A percentile compares a stretch with the other conserved stretches of the same genome.
Evolutionary conservation across 2,888 invertebrate genomes (phyloP).

Genomic region (Cantharis rufa): DNA sequence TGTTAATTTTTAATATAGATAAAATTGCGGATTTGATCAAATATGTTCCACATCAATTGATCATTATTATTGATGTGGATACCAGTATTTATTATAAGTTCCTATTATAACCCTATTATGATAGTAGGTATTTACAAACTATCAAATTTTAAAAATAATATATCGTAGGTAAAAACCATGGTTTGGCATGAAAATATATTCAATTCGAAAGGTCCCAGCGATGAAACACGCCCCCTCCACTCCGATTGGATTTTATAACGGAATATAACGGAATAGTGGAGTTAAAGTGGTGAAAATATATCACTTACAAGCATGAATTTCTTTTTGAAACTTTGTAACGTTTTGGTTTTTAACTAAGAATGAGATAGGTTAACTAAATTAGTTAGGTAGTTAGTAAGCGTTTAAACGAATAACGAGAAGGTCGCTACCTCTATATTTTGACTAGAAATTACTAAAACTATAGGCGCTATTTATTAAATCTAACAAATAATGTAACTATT

Average conservation of each 20-base stretch:
- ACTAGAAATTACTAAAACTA: not conserved
- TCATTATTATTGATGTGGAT: too few relatives aligned
- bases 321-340: not conserved
- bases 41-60: too few relatives aligned
- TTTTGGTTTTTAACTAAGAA: not conserved
- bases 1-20: too few relatives aligned
- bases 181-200: not conserved
- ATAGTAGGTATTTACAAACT: too few relatives aligned
- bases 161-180: not conserved
- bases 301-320: not conserved
- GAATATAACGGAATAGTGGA: not conserved
- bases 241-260: not conserved
- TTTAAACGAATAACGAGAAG: not conserved
- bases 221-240: not conserved
- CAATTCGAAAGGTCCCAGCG: not conserved
- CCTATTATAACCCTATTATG: too few relatives aligned
- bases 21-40: too few relatives aligned
- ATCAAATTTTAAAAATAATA: too few relatives aligned
- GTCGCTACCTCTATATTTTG: not conserved
- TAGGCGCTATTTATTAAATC: not conserved
- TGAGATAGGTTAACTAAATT: not conserved
- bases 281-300: not conserved
- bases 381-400: not conserved
- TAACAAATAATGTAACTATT: not conserved
- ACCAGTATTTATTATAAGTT: too few relatives aligned